These are phyloP conservation scores for Acrocephalus kingi DNA, from an alignment of 2,113 vertebrate species.

Conservation along the genomic window DNA sequence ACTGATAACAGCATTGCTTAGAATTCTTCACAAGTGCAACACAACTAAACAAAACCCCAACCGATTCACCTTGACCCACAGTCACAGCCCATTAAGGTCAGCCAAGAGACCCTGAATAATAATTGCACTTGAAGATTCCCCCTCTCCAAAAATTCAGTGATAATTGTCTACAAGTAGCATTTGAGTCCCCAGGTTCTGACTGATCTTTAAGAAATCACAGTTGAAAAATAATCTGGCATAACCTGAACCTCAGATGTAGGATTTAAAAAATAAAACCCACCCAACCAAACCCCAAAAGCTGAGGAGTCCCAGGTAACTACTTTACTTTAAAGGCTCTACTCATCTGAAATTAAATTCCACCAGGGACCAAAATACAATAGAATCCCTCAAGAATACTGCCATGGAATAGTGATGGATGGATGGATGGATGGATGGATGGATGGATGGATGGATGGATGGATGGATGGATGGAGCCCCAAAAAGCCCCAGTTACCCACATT, in stretches of 20 bases:
- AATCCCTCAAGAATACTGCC: neutral
- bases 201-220: neutral
- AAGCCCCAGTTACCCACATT: neutral
- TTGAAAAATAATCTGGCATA: neutral
- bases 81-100: neutral
- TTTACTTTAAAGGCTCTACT: neutral
- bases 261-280: neutral
- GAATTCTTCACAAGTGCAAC: neutral
- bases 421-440: neutral
- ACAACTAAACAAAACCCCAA: neutral
- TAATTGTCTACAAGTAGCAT: neutral
- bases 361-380: neutral
- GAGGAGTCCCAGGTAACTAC: neutral
- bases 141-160: neutral
- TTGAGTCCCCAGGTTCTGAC: neutral
- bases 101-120: neutral
- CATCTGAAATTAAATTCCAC: neutral
- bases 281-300: neutral
- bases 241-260: neutral
- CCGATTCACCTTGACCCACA: neutral
- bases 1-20: neutral
- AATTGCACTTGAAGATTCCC: neutral
- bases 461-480: neutral
- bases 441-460: neutral
- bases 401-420: accelerated